phyloP scores from a whole-genome alignment of 2,113 vertebrate species.

The Gobiocypris rarus region DNA sequence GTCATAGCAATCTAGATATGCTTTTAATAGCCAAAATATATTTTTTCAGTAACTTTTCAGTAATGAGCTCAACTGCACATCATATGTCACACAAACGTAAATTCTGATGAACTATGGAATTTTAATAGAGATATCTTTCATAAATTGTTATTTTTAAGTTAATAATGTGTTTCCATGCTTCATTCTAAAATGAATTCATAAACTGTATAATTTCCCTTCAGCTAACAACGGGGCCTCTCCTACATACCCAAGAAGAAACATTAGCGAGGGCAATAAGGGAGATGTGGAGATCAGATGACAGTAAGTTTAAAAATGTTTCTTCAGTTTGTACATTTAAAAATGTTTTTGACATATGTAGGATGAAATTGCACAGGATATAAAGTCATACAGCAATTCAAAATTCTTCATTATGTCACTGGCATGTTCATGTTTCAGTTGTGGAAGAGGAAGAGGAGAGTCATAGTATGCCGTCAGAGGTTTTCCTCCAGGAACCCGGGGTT shows the following conservation, averaged over 20 bases:
- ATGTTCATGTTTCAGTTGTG: conserved; percentile 70
- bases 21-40: too few species aligned
- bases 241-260: not conserved
- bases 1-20: too few species aligned
- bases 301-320: conserved; percentile 64
- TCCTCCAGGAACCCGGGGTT: conserved; percentile 72
- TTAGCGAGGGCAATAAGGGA: conserved; percentile 62
- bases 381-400: not conserved
- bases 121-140: not conserved
- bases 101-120: not conserved
- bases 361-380: not conserved
- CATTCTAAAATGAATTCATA: too few species aligned
- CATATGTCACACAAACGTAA: not conserved
- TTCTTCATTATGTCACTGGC: not conserved
- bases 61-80: not conserved
- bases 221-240: too few species aligned
- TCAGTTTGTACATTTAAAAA: not conserved
- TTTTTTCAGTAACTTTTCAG: too few species aligned
- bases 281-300: conserved; percentile 81
- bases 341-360: not conserved
- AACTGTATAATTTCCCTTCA: too few species aligned
- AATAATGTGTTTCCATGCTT: not conserved
- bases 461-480: conserved; percentile 67
- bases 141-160: not conserved
- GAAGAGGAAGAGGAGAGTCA: conserved; percentile 75